Base-by-base conservation (phyloP, 2,113 vertebrate species). In the Tonatia bakeri region DNA sequence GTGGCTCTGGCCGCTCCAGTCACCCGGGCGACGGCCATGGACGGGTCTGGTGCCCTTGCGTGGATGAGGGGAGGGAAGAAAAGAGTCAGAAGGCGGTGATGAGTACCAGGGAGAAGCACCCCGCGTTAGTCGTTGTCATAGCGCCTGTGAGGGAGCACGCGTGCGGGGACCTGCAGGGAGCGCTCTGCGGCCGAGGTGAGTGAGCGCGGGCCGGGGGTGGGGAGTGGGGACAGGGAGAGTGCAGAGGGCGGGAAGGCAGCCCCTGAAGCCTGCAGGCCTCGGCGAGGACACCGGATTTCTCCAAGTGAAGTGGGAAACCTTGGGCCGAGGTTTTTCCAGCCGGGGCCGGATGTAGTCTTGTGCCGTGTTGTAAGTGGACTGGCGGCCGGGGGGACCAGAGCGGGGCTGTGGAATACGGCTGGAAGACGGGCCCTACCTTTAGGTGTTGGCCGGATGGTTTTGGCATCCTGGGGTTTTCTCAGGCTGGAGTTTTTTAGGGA, bases 41-140 rank as follows among this genome's bases (percentile, higher is more conserved):
- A 10, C 38, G 4, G 65, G 26, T 10, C 75, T 20, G 1, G 89
- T 5, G 76, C 20, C 22, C 26, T 11, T 4, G 64, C 14, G 0
- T 77, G 61, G 36, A 52, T 15, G 11, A 26, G 47, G 22, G 61
- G 4, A 20, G n/a, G 33, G 40, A 7, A 20, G 4, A 61, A 20
- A 19, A 50, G 24, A 9, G 31, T 12, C 40, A 13, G 38, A 28
- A 24, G 85, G 28, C 20, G 47, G 31, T 11, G 75, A 7, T 19
- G 33, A 8, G 7, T 38, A 0, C 45, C 26, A 1, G 6, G 33
- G 64, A 45, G 36, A 14, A n/a, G 10, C 20, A n/a, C 3, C 52
- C 14, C 36, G 15, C 20, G 52, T 22, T 26, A 26, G 72, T 20
- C 7, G 43, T 43, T 4, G 0, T 54, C 36, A 4, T 15, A 36